Conservation (phyloP, 2,888 invertebrate species). For the Parasteatoda lunata region DNA sequence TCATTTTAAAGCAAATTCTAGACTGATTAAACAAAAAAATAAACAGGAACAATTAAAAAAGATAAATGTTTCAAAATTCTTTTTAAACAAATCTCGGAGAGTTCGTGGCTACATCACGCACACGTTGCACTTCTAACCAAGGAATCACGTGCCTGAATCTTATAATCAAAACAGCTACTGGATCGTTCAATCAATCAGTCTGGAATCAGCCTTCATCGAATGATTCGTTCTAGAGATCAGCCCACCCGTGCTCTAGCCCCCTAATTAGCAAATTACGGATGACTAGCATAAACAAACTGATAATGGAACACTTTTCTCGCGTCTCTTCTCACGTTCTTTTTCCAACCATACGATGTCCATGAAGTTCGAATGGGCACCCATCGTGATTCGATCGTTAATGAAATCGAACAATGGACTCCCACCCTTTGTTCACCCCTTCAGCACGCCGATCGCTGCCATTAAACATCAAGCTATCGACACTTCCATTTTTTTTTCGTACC, state of each 20-base stretch:
- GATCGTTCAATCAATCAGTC: neutral
- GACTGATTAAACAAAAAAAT: too few relatives aligned
- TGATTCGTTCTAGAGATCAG: neutral
- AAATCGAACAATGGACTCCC: slow-evolving; percentile 29
- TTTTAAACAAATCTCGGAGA: too few relatives aligned
- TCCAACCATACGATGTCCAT: neutral
- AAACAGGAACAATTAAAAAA: too few relatives aligned
- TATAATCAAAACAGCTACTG: neutral
- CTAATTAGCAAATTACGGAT: slow-evolving; percentile 43
- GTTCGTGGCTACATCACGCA: too few relatives aligned
- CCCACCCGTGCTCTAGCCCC: slow-evolving; percentile 41
- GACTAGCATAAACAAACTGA: slow-evolving; percentile 18
- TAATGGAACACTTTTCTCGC: slow-evolving; percentile 37
- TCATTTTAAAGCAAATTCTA: too few relatives aligned
- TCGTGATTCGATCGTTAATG: slow-evolving; percentile 44
- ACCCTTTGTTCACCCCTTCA: neutral
- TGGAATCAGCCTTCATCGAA: neutral
- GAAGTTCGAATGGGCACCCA: slow-evolving; percentile 2
- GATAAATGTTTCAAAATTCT: too few relatives aligned
- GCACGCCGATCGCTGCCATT: slow-evolving; percentile 4
- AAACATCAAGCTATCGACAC: neutral
- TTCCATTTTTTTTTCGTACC: neutral
- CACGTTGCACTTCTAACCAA: neutral
- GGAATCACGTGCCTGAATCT: neutral
- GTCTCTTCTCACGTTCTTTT: slow-evolving; percentile 21